Conservation (phyloP, 1,140 invertebrate genomes). For the Leptopilina boulardi region DNA sequence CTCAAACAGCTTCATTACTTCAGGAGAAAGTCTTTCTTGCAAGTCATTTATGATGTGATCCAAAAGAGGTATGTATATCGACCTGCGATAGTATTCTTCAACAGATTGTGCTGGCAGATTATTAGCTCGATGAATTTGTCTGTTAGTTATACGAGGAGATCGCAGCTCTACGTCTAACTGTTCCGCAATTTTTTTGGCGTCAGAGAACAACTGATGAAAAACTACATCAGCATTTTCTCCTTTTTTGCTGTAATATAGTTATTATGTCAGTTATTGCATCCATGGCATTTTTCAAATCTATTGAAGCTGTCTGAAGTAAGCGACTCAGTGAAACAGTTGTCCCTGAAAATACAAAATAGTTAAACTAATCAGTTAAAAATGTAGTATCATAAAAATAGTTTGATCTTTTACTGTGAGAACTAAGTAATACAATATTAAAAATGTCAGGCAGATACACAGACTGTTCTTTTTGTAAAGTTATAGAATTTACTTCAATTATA, state of each 20-base stretch:
- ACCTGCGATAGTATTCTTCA: conserved; percentile 48
- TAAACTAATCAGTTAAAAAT: conserved; percentile 30
- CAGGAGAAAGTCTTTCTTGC: conserved; percentile 44
- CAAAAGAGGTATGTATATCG: conserved; percentile 49
- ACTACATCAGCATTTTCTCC: conserved; percentile 33
- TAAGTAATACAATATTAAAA: too few species aligned
- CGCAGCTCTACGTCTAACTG: conserved; percentile 44
- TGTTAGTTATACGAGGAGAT: conserved; percentile 34
- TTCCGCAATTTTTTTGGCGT: conserved; percentile 38
- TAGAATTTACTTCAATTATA: too few species aligned
- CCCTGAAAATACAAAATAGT: conserved; percentile 34
- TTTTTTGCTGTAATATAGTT: conserved; percentile 41
- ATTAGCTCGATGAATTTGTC: conserved; percentile 47
- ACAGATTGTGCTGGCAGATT: conserved; percentile 30
- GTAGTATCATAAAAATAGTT: background rate
- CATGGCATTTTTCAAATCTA: conserved; percentile 51
- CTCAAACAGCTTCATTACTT: conserved; percentile 41
- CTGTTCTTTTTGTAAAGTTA: too few species aligned
- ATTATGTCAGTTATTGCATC: conserved; percentile 46
- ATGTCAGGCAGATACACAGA: too few species aligned
- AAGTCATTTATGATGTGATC: conserved; percentile 49
- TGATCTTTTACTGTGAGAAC: too few species aligned
- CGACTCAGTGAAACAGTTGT: conserved; percentile 48
- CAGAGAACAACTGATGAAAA: conserved; percentile 39
- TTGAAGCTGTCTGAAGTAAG: conserved; percentile 46